phyloP scores from a whole-genome alignment of 2,797 vertebrate genomes.

The Heterohyrax brucei region DNA sequence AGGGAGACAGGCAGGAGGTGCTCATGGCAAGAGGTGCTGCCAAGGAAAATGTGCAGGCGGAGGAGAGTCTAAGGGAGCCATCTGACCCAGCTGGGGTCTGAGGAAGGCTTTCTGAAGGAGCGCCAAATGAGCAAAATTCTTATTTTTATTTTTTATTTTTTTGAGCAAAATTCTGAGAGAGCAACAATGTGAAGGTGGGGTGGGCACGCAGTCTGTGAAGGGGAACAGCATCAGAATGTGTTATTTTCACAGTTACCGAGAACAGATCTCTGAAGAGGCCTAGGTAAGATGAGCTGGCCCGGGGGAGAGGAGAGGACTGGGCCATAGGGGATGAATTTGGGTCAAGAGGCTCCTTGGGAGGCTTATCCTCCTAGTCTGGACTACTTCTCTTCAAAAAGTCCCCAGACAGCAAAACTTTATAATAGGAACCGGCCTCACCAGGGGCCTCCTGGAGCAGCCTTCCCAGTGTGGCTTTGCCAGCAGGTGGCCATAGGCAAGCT shows the following conservation, averaged over 20 bases:
- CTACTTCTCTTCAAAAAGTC: background rate
- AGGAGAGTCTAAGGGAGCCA: background rate
- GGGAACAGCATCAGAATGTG: background rate
- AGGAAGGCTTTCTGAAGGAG: slow-evolving; percentile 32
- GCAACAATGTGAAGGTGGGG: background rate
- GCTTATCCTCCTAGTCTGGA: background rate
- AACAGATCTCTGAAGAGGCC: background rate
- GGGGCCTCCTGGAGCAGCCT: slow-evolving; percentile 13
- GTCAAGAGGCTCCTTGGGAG: background rate
- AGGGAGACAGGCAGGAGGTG: background rate
- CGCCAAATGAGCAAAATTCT: background rate
- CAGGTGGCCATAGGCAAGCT: background rate
- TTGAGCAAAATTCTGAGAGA: background rate
- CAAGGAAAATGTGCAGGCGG: too few species aligned
- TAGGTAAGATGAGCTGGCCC: background rate
- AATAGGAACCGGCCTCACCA: background rate
- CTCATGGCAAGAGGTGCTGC: background rate
- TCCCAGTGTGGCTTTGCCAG: background rate
- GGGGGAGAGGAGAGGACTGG: background rate
- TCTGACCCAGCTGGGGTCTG: background rate
- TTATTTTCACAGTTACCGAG: background rate
- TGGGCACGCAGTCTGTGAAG: background rate
- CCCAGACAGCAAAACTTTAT: background rate
- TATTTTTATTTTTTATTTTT: too few species aligned
- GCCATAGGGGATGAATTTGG: accelerated